These are phyloP conservation scores for Apodemia mormo DNA, from an alignment of 2,888 invertebrate genomes.

Conservation along the genomic window DNA sequence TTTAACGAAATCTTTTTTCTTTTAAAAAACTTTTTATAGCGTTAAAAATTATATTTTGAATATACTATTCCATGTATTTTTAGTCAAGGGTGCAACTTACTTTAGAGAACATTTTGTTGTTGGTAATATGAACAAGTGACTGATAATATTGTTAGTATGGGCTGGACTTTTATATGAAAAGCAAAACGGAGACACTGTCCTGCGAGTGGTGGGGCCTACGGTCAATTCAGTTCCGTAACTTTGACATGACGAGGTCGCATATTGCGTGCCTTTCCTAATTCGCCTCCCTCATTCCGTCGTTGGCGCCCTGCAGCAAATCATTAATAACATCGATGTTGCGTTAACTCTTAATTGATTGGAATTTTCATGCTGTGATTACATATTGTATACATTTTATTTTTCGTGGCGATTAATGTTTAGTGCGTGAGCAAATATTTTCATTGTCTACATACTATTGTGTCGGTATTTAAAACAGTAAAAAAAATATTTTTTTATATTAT, in stretches of 20 bases:
- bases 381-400: slow-evolving; percentile 16
- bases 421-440: slow-evolving; percentile 11
- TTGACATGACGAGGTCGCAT: slow-evolving; percentile 77
- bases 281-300: slow-evolving; percentile 43
- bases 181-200: slow-evolving; percentile 73
- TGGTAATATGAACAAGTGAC: slow-evolving; percentile 72
- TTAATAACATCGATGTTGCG: slow-evolving; percentile 43
- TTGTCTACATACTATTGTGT: neutral
- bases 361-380: slow-evolving; percentile 23
- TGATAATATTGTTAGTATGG: slow-evolving; percentile 74
- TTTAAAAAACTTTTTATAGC: no score
- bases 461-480: no score
- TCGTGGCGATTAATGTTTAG: neutral
- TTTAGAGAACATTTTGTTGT: slow-evolving; percentile 80
- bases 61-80: no score
- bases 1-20: no score
- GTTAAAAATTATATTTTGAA: no score
- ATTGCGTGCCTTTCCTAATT: slow-evolving; percentile 57
- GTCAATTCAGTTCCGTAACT: slow-evolving; percentile 79
- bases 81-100: slow-evolving; percentile 52
- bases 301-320: slow-evolving; percentile 42
- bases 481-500: no score
- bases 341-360: slow-evolving; percentile 34
- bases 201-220: slow-evolving; percentile 67
- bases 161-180: slow-evolving; percentile 79